These are phyloP conservation scores for Tuberolachnus salignus DNA, from an alignment of 2,888 invertebrate genomes.

Conservation along the genomic window DNA sequence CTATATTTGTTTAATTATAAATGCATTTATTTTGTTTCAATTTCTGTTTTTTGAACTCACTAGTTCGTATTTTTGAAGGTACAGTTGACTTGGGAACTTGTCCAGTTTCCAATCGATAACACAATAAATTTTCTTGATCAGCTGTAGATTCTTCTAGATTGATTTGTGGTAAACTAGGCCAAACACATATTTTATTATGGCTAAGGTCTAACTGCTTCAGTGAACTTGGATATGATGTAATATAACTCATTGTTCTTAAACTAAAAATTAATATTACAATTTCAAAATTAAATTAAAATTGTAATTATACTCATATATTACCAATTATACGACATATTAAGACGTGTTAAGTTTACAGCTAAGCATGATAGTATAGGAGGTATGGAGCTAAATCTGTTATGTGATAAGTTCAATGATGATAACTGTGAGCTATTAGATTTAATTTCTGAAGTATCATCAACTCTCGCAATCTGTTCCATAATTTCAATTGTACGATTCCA, in stretches of 20 bases:
- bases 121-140: slow-evolving; percentile 73
- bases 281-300: not conserved
- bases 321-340: slow-evolving; percentile 91
- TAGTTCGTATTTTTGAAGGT: slow-evolving; percentile 49
- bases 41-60: not conserved
- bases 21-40: not conserved
- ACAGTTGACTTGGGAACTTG: slow-evolving; percentile 59
- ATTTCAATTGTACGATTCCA: slow-evolving; percentile 74
- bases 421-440: slow-evolving; percentile 69
- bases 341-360: slow-evolving; percentile 81
- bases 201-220: slow-evolving; percentile 91
- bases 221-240: slow-evolving; percentile 86
- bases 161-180: slow-evolving; percentile 85
- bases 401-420: slow-evolving; percentile 81
- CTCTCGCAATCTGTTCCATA: slow-evolving; percentile 70
- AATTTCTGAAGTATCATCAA: slow-evolving; percentile 65
- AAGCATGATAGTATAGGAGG: slow-evolving; percentile 89
- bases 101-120: slow-evolving; percentile 68
- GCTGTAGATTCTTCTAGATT: slow-evolving; percentile 68
- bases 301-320: slow-evolving; percentile 58
- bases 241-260: slow-evolving; percentile 73
- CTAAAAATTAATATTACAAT: slow-evolving; percentile 57
- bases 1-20: slow-evolving; percentile 27
- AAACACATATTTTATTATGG: slow-evolving; percentile 87
- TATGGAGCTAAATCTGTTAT: slow-evolving; percentile 86